A percentile compares a stretch with the other conserved stretches of the same genome.
Conservation (phyloP, 2,113 vertebrate species). For the Dendropsophus ebraccatus region DNA sequence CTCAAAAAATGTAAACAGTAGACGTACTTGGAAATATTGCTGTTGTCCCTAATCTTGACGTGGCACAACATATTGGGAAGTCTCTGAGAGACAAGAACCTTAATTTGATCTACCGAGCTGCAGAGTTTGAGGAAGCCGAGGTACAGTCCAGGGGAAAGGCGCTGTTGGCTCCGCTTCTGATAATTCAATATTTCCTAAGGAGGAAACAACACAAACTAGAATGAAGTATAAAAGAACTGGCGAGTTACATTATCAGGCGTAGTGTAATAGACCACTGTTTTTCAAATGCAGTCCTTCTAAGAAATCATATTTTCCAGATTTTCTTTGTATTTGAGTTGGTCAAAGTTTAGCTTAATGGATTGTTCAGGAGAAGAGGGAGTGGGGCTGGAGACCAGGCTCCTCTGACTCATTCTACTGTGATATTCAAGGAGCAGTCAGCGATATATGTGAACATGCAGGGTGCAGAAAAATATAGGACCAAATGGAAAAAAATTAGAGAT, state of each 20-base stretch:
- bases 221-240: background rate
- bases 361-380: too few species aligned
- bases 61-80: constrained; percentile 93
- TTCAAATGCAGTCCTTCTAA: background rate
- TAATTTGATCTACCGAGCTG: constrained; percentile 98
- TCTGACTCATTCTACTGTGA: too few species aligned
- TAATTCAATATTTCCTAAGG: constrained; percentile 88
- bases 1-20: constrained; percentile 18
- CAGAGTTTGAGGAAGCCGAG: constrained; percentile 96
- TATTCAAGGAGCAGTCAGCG: too few species aligned
- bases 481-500: too few species aligned
- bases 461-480: too few species aligned
- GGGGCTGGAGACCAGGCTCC: too few species aligned
- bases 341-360: too few species aligned
- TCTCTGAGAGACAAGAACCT: constrained; percentile 89
- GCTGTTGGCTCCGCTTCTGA: constrained; percentile 86
- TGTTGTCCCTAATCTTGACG: constrained; percentile 85
- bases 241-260: background rate
- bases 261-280: background rate
- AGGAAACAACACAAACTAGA: background rate
- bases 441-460: too few species aligned
- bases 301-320: background rate
- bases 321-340: background rate
- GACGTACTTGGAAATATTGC: constrained; percentile 88
- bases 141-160: constrained; percentile 86